These are phyloP conservation scores for Lasioglossum malachurum DNA, from an alignment of 2,888 invertebrate genomes.

Conservation along the genomic window DNA sequence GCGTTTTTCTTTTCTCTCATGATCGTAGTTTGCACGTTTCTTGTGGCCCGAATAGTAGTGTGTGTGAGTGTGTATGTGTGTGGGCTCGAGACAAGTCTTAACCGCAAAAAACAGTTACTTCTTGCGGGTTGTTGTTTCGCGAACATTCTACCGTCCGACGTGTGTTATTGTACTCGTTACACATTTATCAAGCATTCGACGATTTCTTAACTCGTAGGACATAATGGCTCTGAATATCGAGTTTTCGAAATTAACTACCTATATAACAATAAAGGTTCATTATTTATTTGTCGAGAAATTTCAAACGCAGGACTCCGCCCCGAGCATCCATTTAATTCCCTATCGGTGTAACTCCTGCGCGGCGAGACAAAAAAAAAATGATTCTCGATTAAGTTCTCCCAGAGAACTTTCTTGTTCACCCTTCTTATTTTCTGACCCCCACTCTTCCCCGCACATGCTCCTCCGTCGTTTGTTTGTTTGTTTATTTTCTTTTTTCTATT, in stretches of 20 bases:
- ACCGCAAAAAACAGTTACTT: conserved; percentile 42
- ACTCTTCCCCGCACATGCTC: background rate
- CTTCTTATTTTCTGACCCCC: background rate
- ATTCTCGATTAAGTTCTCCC: conserved; percentile 55
- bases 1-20: conserved; percentile 40
- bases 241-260: conserved; percentile 68
- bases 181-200: conserved; percentile 63
- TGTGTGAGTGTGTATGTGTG: background rate
- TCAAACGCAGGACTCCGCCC: conserved; percentile 63
- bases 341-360: conserved; percentile 55
- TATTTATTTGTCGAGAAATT: conserved; percentile 64
- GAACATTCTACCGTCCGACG: conserved; percentile 40
- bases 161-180: conserved; percentile 55
- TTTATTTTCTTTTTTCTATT: conserved; percentile 19
- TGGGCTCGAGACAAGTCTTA: conserved; percentile 21
- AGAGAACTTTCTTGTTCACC: conserved; percentile 50
- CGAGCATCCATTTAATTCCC: conserved; percentile 50
- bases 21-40: conserved; percentile 45
- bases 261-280: conserved; percentile 67
- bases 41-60: conserved; percentile 27
- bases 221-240: conserved; percentile 60
- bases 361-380: conserved; percentile 60
- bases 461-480: conserved; percentile 26
- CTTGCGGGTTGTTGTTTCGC: conserved; percentile 19
- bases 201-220: conserved; percentile 62